Evolutionary conservation across 2,888 invertebrate species (phyloP), one percentile per base, ranked within the genome.

Genomic region (Germaria angustata): DNA sequence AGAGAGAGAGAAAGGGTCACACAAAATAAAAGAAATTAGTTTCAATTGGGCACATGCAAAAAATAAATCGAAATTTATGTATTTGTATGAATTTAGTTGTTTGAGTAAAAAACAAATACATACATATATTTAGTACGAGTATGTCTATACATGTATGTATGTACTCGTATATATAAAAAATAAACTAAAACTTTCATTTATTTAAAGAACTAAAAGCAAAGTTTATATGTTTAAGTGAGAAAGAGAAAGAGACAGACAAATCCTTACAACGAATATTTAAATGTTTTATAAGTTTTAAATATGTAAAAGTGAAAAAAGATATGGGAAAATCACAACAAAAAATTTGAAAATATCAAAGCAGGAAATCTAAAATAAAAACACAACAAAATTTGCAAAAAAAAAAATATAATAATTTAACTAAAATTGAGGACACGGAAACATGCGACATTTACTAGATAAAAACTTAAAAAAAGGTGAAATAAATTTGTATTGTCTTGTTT

Each of bases 361-460:
- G 80, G 80, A 84, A 80, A 79, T 78, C 75, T 81, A 76, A 79
- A 76, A 80, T 77, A 76, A 79, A 78, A 79, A 39, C 17, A 34
- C 55, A 59, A 32, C 24, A 73, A 73, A 49, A 59, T 11, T 9
- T 15, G 13, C 39, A 55, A n/a, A 63, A 49, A 61, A 55, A 53
- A 66, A 57, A 20, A 73, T 36, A 75, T 69, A 78, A 55, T n/a
- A n/a, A n/a, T n/a, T n/a, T n/a, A 84, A 79, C 78, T 81, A 84
- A 84, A 83, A 84, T 84, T 85, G 84, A 83, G 85, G 84, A 86
- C 85, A 85, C 85, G 84, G 84, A 86, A 86, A 85, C 86, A 86
- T 85, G 86, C 85, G 84, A 85, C 84, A 81, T 84, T 84, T 84
- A 84, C 81, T 84, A 85, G 82, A 84, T 80, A 72, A 75, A 80